These are phyloP conservation scores for Aythya baeri DNA, from an alignment of 2,113 vertebrate species.

Conservation along the genomic window DNA sequence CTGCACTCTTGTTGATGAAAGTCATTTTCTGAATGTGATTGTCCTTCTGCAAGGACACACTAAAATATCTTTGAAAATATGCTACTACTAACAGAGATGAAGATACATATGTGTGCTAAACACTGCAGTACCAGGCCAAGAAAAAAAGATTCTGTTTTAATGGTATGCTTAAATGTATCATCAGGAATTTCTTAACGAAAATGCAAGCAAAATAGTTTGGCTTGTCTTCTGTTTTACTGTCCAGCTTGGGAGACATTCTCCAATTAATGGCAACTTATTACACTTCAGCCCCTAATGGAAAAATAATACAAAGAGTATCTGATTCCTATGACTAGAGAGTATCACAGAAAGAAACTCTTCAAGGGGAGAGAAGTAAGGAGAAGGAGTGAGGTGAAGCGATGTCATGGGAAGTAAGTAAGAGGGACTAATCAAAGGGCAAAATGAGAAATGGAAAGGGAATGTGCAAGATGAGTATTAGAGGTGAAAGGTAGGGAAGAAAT, in stretches of 20 bases:
- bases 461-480: neutral
- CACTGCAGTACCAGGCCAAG: neutral
- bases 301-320: neutral
- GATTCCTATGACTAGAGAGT: neutral
- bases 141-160: neutral
- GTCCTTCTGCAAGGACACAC: neutral
- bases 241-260: neutral
- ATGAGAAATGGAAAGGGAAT: neutral
- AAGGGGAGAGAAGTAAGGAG: neutral
- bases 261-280: neutral
- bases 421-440: neutral
- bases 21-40: neutral
- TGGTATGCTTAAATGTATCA: neutral
- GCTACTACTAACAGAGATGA: neutral
- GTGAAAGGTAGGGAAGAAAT: slow-evolving; percentile 8
- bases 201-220: neutral
- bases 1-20: neutral
- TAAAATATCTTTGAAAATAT: neutral
- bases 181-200: neutral
- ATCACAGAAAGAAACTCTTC: neutral
- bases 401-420: neutral
- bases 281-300: neutral
- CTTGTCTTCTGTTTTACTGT: neutral
- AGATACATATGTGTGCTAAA: accelerated
- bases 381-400: neutral